phyloP scores from a whole-genome alignment of 2,797 vertebrate genomes.

The Erethizon dorsatum region DNA sequence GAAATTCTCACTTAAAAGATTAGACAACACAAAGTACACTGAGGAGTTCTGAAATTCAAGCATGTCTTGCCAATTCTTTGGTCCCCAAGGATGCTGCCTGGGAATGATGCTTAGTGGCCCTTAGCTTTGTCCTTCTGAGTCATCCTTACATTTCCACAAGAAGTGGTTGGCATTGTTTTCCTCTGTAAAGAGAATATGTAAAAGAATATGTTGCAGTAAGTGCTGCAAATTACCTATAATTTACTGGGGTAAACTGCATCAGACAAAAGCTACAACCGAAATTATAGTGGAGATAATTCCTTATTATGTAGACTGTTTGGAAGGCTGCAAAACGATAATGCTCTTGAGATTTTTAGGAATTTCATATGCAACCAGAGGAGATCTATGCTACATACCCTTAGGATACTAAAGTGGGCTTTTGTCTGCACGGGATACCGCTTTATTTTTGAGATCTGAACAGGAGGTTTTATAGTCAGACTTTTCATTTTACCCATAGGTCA shows the following conservation, averaged over 20 bases:
- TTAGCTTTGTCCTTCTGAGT: background rate
- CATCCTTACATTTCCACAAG: background rate
- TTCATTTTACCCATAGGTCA: conserved; percentile 35
- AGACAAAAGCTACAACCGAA: background rate
- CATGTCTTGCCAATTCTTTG: background rate
- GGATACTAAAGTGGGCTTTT: background rate
- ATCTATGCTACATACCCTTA: background rate
- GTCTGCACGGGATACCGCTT: background rate
- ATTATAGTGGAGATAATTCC: background rate
- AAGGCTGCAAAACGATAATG: background rate
- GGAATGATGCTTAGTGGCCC: background rate
- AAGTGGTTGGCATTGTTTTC: background rate
- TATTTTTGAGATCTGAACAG: conserved; percentile 8
- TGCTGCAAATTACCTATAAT: background rate
- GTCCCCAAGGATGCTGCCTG: background rate
- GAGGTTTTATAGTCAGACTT: background rate
- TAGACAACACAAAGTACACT: background rate
- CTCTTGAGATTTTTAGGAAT: background rate
- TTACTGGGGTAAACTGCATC: background rate
- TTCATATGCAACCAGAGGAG: background rate
- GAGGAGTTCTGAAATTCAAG: background rate
- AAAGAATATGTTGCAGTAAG: background rate
- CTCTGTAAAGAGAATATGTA: background rate
- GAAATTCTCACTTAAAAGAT: background rate
- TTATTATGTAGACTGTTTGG: background rate